Evolutionary conservation across 2,888 invertebrate genomes (phyloP).

Genomic region (Cephus spinipes): DNA sequence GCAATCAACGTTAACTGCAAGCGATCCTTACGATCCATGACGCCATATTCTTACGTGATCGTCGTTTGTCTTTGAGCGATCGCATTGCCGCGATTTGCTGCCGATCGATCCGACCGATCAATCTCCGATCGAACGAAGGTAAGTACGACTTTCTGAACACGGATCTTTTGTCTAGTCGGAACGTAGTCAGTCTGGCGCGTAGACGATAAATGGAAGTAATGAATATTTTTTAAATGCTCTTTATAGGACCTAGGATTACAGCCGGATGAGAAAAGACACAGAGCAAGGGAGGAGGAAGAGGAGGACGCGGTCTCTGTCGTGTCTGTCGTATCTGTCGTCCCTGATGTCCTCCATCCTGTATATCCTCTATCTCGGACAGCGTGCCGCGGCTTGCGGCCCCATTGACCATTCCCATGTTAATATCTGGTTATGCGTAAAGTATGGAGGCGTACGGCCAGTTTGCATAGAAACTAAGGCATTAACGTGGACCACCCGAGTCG

Average conservation of each 20-base stretch:
- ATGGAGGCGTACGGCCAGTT: conserved; percentile 63
- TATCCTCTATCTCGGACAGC: conserved; percentile 31
- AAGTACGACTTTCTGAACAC: too few species aligned
- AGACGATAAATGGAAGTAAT: too few species aligned
- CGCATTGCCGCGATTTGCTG: conserved; percentile 5
- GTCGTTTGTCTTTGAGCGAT: conserved; percentile 54
- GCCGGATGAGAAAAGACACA: too few species aligned
- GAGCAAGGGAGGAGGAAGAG: too few species aligned
- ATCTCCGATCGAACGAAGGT: too few species aligned
- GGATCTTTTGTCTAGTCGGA: too few species aligned
- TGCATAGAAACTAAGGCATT: conserved; percentile 65
- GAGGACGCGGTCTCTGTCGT: too few species aligned
- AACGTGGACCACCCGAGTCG: conserved; percentile 63
- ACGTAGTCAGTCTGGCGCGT: too few species aligned
- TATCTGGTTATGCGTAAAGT: conserved; percentile 64
- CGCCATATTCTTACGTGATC: conserved; percentile 53
- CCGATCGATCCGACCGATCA: too few species aligned
- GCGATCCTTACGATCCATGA: conserved; percentile 46
- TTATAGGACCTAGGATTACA: too few species aligned
- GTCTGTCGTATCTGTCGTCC: too few species aligned
- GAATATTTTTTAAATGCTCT: too few species aligned
- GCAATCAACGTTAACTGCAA: conserved; percentile 53
- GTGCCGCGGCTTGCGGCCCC: conserved; percentile 31
- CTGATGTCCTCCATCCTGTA: neutral
- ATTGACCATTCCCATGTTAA: conserved; percentile 62